Evolutionary conservation across 2,888 invertebrate genomes (phyloP).

Genomic region (Gari tellinella): DNA sequence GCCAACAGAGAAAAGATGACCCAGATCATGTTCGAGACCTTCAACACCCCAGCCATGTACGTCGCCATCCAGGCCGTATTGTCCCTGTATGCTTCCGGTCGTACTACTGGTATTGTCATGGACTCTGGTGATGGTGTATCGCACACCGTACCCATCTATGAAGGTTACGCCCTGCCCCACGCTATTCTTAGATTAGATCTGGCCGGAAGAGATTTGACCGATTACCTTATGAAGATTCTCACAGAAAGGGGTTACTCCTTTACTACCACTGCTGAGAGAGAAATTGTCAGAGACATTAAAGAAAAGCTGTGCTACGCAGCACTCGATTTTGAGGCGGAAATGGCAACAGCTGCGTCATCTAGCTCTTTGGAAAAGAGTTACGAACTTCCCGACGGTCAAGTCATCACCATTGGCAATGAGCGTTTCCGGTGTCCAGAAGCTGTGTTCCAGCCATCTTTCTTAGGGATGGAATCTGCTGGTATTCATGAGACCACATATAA

Average conservation of each 20-base stretch:
- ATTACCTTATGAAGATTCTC: constrained; percentile 71
- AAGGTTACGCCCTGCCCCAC: constrained; percentile 84
- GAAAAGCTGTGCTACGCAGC: constrained; percentile 69
- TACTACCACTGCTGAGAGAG: constrained; percentile 69
- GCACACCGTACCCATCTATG: constrained; percentile 96
- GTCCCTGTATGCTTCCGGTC: constrained; percentile 84
- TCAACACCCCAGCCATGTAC: constrained; percentile 72
- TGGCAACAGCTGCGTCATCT: constrained; percentile 73
- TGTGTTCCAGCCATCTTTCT: constrained; percentile 81
- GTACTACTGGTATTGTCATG: constrained; percentile 89
- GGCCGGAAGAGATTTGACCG: constrained; percentile 70
- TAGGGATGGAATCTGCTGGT: constrained; percentile 64
- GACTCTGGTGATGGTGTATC: constrained; percentile 76
- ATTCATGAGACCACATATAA: constrained; percentile 58
- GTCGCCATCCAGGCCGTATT: constrained; percentile 77
- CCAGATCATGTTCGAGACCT: constrained; percentile 67
- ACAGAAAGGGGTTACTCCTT: constrained; percentile 84
- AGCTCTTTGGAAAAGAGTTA: constrained; percentile 78
- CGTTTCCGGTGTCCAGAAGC: constrained; percentile 79
- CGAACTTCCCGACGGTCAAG: constrained; percentile 82
- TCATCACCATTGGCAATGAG: constrained; percentile 82
- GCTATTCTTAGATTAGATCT: constrained; percentile 69
- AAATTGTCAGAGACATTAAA: constrained; percentile 61
- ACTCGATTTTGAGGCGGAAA: constrained; percentile 63
- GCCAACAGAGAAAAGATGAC: constrained; percentile 53